Evolutionary conservation across 2,888 invertebrate genomes (phyloP).

Genomic region (Malthinus flaveolus): DNA sequence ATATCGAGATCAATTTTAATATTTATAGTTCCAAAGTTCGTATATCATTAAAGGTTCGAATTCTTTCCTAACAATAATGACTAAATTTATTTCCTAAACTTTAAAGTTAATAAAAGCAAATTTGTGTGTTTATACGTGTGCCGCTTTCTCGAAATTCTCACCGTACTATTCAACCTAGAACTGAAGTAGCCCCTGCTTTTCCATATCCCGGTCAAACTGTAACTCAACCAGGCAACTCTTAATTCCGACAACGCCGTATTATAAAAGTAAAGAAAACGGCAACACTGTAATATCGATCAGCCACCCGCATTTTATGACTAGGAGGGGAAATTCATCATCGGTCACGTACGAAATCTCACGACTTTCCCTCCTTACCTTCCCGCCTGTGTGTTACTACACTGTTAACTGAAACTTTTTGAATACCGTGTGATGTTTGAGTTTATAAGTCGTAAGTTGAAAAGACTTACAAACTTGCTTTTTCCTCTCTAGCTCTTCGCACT

Average conservation of each 20-base stretch:
- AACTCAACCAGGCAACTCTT: conserved; percentile 18
- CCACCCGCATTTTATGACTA: conserved; percentile 39
- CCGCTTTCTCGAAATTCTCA: conserved; percentile 31
- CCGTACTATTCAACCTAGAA: conserved; percentile 34
- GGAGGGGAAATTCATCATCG: conserved; percentile 35
- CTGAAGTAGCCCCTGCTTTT: conserved; percentile 37
- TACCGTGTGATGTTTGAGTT: conserved; percentile 22
- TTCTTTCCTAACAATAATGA: neutral
- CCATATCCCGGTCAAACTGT: conserved; percentile 36
- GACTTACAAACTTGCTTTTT: conserved; percentile 15
- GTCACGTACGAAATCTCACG: conserved; percentile 33
- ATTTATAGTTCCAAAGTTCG: too few species aligned
- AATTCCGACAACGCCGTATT: conserved; percentile 17
- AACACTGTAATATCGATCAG: conserved; percentile 39
- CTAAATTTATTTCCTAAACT: neutral
- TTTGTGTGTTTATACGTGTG: conserved; percentile 2
- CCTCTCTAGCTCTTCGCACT: neutral
- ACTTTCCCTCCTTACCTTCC: conserved; percentile 20
- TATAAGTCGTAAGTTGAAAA: conserved; percentile 17
- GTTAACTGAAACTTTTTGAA: conserved; percentile 26
- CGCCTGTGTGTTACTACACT: conserved; percentile 2
- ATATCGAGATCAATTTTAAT: too few species aligned
- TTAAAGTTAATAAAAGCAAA: too few species aligned
- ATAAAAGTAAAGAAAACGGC: conserved; percentile 21
- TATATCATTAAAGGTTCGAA: neutral